A percentile compares a stretch with the other conserved stretches of the same genome.
Conservation (phyloP, 2,797 vertebrate genomes). For the Myotis pilosus region DNA sequence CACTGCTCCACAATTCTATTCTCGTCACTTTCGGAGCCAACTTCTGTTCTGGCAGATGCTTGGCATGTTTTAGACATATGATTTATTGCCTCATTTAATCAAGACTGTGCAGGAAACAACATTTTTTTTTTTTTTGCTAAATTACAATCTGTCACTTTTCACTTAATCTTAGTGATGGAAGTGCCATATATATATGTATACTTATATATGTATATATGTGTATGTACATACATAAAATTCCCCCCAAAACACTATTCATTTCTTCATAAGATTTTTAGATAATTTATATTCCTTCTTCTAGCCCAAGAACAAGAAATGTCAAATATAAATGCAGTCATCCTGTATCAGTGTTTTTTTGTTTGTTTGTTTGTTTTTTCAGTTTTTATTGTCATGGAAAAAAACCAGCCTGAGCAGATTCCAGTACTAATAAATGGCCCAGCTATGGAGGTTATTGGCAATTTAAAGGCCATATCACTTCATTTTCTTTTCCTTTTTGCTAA, state of each 20-base stretch:
- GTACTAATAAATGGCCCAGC: slow-evolving; percentile 72
- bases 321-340: slow-evolving; percentile 73
- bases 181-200: not conserved
- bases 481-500: slow-evolving; percentile 70
- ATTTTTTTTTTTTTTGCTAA: slow-evolving; percentile 79
- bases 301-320: slow-evolving; percentile 76
- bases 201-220: not conserved
- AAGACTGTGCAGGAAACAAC: slow-evolving; percentile 80
- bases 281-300: slow-evolving; percentile 62
- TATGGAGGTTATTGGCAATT: slow-evolving; percentile 66
- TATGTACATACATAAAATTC: not conserved
- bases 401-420: slow-evolving; percentile 56
- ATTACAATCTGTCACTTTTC: slow-evolving; percentile 80
- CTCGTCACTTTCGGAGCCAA: slow-evolving; percentile 77
- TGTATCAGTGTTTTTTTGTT: slow-evolving; percentile 63
- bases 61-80: slow-evolving; percentile 83
- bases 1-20: slow-evolving; percentile 76
- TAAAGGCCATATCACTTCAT: slow-evolving; percentile 76
- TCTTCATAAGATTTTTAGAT: slow-evolving; percentile 77
- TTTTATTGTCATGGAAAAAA: slow-evolving; percentile 70
- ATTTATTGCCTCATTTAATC: slow-evolving; percentile 88
- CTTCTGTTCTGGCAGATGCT: slow-evolving; percentile 79
- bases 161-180: slow-evolving; percentile 68
- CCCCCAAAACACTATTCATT: slow-evolving; percentile 70
- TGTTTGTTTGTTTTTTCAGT: not conserved